phyloP scores from a whole-genome alignment of 2,113 vertebrate genomes.

The Seriola dumerili region DNA sequence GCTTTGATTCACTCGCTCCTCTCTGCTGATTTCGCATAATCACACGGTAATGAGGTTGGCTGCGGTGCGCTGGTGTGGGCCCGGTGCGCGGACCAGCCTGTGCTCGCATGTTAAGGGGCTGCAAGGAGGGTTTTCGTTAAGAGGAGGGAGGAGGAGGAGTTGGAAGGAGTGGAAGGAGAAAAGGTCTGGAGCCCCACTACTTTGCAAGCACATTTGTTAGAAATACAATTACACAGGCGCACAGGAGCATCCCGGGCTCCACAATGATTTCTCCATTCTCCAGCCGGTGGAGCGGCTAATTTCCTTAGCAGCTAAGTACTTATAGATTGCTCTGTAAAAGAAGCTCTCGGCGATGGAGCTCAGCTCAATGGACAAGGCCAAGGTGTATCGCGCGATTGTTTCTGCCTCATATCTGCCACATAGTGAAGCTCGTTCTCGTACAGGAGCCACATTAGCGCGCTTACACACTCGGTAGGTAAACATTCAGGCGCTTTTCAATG shows the following conservation, averaged over 20 bases:
- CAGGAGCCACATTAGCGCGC: not conserved
- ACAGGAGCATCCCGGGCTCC: slow-evolving; percentile 73
- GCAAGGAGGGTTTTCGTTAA: slow-evolving; percentile 31
- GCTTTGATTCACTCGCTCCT: slow-evolving; percentile 77
- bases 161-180: slow-evolving; percentile 15
- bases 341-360: slow-evolving; percentile 48
- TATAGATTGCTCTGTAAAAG: slow-evolving; percentile 76
- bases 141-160: slow-evolving; percentile 40
- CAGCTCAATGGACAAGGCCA: slow-evolving; percentile 47
- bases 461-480: slow-evolving; percentile 29
- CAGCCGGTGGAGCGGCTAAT: slow-evolving; percentile 81
- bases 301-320: slow-evolving; percentile 79
- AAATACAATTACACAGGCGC: slow-evolving; percentile 83
- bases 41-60: slow-evolving; percentile 74
- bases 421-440: slow-evolving; percentile 31
- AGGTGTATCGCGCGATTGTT: slow-evolving; percentile 67
- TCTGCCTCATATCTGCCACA: slow-evolving; percentile 56
- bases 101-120: slow-evolving; percentile 28
- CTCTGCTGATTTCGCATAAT: slow-evolving; percentile 80
- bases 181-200: slow-evolving; percentile 60
- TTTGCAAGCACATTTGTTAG: slow-evolving; percentile 75
- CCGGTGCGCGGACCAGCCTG: slow-evolving; percentile 19
- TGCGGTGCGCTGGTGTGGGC: slow-evolving; percentile 42
- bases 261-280: slow-evolving; percentile 83
- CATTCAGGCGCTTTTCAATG: not conserved